Evolutionary conservation across 2,113 vertebrate genomes (phyloP).

Genomic region (Lampris megalopsis): DNA sequence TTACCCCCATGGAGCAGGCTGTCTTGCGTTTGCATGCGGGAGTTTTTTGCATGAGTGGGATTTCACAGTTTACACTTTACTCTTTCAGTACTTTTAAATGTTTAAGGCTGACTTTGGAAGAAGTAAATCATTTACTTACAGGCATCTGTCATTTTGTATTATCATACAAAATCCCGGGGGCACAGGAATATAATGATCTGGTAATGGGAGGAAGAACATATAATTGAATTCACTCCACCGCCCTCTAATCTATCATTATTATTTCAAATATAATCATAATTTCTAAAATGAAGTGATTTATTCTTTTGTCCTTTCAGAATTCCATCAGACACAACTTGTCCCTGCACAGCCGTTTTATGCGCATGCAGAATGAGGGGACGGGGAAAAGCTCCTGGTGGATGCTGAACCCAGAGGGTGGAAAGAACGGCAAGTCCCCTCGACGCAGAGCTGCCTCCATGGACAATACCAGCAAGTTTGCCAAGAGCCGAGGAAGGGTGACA

Average conservation of each 20-base stretch:
- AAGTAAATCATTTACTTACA: too few species aligned
- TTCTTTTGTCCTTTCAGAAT: constrained; percentile 84
- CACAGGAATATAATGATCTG: neutral
- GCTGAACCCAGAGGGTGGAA: constrained; percentile 96
- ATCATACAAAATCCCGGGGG: too few species aligned
- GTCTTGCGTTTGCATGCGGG: neutral
- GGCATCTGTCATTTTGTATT: too few species aligned
- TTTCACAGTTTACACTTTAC: neutral
- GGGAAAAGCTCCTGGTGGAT: constrained; percentile 99
- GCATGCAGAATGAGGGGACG: constrained; percentile 97
- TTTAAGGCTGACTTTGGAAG: too few species aligned
- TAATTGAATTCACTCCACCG: neutral
- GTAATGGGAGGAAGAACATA: neutral
- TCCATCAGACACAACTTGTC: constrained; percentile 98
- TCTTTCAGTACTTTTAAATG: neutral
- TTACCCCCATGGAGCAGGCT: too few species aligned
- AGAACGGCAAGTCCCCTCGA: constrained; percentile 94
- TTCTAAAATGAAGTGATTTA: neutral
- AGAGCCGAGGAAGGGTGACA: constrained; percentile 92
- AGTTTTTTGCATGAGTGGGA: neutral
- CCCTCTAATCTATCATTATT: too few species aligned
- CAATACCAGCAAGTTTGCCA: constrained; percentile 97
- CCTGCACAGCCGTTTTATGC: constrained; percentile 96
- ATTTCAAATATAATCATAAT: too few species aligned
- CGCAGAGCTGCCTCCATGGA: constrained; percentile 96